Base-by-base conservation (phyloP, 1,140 invertebrate genomes). In the Manduca sexta region DNA sequence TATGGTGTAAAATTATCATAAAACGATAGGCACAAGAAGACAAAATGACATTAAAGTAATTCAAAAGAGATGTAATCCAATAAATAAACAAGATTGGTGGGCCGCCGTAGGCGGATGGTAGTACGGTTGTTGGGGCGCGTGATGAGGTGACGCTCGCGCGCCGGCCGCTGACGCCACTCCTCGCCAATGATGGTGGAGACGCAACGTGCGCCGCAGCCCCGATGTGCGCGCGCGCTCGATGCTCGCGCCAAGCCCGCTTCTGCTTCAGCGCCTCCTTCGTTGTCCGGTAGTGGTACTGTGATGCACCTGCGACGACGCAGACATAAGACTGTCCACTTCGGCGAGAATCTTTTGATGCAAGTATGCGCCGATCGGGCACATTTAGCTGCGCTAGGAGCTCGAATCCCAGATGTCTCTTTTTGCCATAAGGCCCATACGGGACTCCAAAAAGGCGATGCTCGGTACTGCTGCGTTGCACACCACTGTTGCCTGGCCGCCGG, bases 261-360 rank as follows among this genome's bases (percentile, higher is more conserved):
- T 53, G 74, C 58, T 52, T 81, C 73, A 33, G 83, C 72, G 60
- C 86, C 68, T 59, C 76, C 74, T 60, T 87, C 64, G 65, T 78
- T 72, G 47, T 79, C 74, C 63, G 79, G 79, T 62, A 77, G 80
- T 60, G 87, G 86, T 52, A 88, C 84, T 29, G 84, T 85, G 45
- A 82, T 90, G 54, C 88, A 89, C 52, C 79, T 88, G 33, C 88
- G 90, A 40, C 86, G 91, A 15, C 87, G 91, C 31, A 87, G 91
- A 40, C 90, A 92, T 79, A 92, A 92, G 80, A 92, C 92, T 31
- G 92, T 93, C 10, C 92, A 93, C 78, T 93, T 93, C 70, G 91
- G 91, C 35, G 92, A 92, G 61, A 91, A 91, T 66, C 82, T 92
- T 3, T 75, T 92, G 18, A 88, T 91, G 69, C 90, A 91, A 67